Evolutionary conservation across 2,113 vertebrate species (phyloP).

Genomic region (Megaptera novaeangliae): DNA sequence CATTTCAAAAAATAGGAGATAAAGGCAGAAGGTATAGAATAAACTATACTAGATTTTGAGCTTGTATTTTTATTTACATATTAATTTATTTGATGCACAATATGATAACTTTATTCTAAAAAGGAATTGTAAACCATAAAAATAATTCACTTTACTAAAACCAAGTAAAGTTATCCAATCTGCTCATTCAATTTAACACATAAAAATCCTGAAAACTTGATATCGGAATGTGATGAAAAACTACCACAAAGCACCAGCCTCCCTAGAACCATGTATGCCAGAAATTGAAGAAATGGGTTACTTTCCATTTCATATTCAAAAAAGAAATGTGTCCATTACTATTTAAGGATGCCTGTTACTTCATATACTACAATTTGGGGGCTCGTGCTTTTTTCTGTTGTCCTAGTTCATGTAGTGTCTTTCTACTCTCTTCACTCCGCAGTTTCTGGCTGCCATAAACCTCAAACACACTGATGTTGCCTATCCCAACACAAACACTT

Average conservation of each 20-base stretch:
- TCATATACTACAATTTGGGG: fast-evolving
- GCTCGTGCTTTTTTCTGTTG: background rate
- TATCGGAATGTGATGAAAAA: background rate
- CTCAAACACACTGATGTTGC: background rate
- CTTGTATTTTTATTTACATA: background rate
- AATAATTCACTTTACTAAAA: background rate
- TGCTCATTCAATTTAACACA: background rate
- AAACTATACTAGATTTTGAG: background rate
- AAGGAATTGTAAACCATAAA: background rate
- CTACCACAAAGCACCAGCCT: background rate
- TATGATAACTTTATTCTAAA: background rate
- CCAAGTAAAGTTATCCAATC: background rate
- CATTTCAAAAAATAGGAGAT: background rate
- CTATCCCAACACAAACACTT: background rate
- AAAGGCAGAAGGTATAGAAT: background rate
- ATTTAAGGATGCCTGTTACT: fast-evolving
- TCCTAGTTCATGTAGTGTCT: fast-evolving
- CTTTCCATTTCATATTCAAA: background rate
- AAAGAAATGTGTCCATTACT: fast-evolving
- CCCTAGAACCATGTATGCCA: background rate
- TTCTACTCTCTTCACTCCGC: background rate
- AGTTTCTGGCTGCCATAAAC: background rate
- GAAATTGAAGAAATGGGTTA: background rate
- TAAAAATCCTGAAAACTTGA: background rate
- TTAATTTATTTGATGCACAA: background rate